phyloP scores from a whole-genome alignment of 2,797 vertebrate species.

The Lagocephalus sceleratus region DNA sequence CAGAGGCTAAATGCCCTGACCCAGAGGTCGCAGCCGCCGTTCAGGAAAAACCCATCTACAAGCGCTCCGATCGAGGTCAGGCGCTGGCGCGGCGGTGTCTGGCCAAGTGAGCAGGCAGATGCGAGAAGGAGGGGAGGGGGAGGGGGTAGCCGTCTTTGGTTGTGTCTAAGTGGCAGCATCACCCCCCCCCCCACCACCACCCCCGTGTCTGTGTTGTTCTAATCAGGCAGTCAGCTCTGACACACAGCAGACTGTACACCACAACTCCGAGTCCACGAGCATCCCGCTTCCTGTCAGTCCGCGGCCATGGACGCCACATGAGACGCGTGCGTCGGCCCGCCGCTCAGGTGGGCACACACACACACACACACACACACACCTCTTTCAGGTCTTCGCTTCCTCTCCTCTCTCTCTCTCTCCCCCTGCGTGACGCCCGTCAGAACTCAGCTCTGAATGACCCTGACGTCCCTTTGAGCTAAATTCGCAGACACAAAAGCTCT shows the following conservation, averaged over 20 bases:
- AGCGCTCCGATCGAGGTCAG: constrained; percentile 43
- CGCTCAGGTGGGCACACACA: constrained; percentile 11
- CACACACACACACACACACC: too few species aligned
- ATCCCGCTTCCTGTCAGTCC: constrained; percentile 47
- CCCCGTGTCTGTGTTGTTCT: constrained; percentile 50
- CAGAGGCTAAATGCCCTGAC: constrained; percentile 55
- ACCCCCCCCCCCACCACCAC: constrained; percentile 37
- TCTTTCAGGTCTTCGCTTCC: not conserved
- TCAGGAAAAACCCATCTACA: constrained; percentile 44
- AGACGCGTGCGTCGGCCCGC: not conserved
- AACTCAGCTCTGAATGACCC: constrained; percentile 16
- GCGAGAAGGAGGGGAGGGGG: constrained; percentile 32
- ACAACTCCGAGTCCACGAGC: constrained; percentile 41
- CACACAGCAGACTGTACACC: constrained; percentile 59
- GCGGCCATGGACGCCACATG: not conserved
- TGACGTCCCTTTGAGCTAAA: constrained; percentile 31
- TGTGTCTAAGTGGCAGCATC: constrained; percentile 21
- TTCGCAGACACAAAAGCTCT: constrained; percentile 39
- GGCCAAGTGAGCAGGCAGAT: constrained; percentile 59
- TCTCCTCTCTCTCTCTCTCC: constrained; percentile 2
- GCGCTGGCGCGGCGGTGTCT: constrained; percentile 39
- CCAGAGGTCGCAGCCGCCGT: constrained; percentile 47
- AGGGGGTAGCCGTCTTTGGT: constrained; percentile 44
- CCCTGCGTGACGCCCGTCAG: not conserved
- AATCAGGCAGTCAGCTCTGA: constrained; percentile 66